Evolutionary conservation across 2,888 invertebrate species (phyloP), one percentile per base, ranked within the genome.

Genomic region (Norana najaformis): DNA sequence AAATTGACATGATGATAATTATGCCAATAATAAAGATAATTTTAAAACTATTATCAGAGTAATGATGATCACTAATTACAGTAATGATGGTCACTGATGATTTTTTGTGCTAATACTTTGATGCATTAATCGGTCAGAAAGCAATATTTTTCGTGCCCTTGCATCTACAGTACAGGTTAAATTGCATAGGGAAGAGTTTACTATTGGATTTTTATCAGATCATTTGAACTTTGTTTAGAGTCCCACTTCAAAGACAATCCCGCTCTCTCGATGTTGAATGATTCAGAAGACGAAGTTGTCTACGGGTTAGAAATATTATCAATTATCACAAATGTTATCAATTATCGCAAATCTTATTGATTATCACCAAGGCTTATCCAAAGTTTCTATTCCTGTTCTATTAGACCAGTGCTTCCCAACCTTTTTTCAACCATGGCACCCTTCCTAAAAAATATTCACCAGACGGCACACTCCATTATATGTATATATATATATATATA

Each of bases 191-290:
- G n/a, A n/a, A n/a, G 69, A n/a, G 69, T 69, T 69, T 69, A 1
- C 69, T 3, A 3, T 69, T n/a, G 1, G n/a, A n/a, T 69, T 30
- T 69, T 69, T 69, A 47, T 30, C 69, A 69, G n/a, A n/a, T 69
- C 30, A 69, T 69, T 69, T n/a, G 11, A n/a, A n/a, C 4, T 69
- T 69, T 69, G 90, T 96, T 90, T 96, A 97, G 98, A 98, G 95
- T 96, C 97, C 89, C 96, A 97, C 89, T 97, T 99, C 93, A 98
- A 98, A 95, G 99, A 99, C 96, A 98, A 99, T 96, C 98, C 99
- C 89, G 97, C 98, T 23, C 97, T 99, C 95, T 98, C 98, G 37
- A 99, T 99, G 98, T 97, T 99, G 93, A 99, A 99, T 95, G 99
- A 99, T 94, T 98, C 98, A 0, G 99, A 99, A 94, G 95, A 95